Base-by-base conservation (phyloP, 2,113 vertebrate genomes). In the Pseudolaguvia tuberculata region DNA sequence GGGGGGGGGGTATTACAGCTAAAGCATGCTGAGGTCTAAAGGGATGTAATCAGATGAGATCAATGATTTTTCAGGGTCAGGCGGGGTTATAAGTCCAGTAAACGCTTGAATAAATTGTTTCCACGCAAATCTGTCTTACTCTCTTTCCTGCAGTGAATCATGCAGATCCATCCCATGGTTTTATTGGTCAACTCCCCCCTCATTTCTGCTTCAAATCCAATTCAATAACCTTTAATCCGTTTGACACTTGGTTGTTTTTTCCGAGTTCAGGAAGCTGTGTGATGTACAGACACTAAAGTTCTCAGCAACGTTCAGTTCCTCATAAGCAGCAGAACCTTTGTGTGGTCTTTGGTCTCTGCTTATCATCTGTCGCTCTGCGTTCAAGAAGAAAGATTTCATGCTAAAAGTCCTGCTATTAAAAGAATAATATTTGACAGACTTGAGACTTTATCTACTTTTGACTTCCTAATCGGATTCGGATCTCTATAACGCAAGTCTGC, bases 291-390 rank as follows among this genome's bases (percentile, higher is more conserved):
- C 29, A 15, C 53, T 63, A 58, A 67, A 78, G 80, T 80, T 73
- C 59, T 20, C 78, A 73, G 59, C 70, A 79, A 69, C 25, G n/a
- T n/a, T n/a, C n/a, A 51, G 73, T 75, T 80, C 79, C 79, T 80
- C 58, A 57, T 80, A 75, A 75, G 48, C 72, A 1, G n/a, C 72
- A 70, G 70, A 77, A 63, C 56, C 25, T 57, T 55, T 70, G 75
- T 63, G 58, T 59, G 71, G 75, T 63, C 66, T 65, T 68, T 59
- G 42, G 39, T 51, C 39, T 51, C 50, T 55, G 63, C 56, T 73
- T 29, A 62, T 70, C 31, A 39, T 80, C 51, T 53, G 12, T 58
- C 21, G 1, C 35, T 55, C 59, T 50, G n/a, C 29, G 25, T 48
- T 20, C 68, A 23, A 5, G 13, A 17, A 73, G 67, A 42, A 10